Conservation (phyloP, 2,888 invertebrate genomes). For the Stegana nigrithorax region DNA sequence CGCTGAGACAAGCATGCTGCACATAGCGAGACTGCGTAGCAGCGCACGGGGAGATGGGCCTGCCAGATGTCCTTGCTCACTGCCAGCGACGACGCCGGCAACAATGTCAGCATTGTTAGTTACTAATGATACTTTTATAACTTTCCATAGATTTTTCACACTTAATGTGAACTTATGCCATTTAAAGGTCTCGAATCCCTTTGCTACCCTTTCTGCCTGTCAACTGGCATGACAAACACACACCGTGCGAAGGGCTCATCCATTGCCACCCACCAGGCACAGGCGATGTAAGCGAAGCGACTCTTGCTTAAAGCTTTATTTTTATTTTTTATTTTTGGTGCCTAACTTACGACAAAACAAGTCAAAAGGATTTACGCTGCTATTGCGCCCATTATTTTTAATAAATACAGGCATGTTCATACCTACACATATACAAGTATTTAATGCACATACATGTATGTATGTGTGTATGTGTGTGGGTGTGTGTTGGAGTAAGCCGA, state of each 20-base stretch:
- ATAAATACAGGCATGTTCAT: neutral
- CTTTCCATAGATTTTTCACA: conserved; percentile 60
- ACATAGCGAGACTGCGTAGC: no score
- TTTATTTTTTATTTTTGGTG: neutral
- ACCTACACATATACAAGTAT: no score
- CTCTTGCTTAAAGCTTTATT: no score
- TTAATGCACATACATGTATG: no score
- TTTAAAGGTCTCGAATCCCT: conserved; percentile 36
- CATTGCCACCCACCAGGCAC: neutral
- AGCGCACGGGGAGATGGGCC: neutral
- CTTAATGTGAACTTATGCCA: conserved; percentile 56
- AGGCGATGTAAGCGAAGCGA: no score
- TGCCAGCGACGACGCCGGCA: conserved; percentile 13
- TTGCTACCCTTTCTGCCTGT: neutral
- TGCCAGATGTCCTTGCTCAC: conserved; percentile 22
- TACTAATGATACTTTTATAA: conserved; percentile 62
- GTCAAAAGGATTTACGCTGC: conserved; percentile 14
- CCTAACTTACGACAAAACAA: neutral
- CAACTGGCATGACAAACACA: no score
- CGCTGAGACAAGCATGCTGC: no score
- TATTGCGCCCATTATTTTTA: conserved; percentile 2
- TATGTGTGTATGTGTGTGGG: no score
- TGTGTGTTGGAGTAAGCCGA: no score
- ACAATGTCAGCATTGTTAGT: conserved; percentile 38
- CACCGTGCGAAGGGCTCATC: no score